Evolutionary conservation across 2,113 vertebrate genomes (phyloP).

Genomic region (Mugil cephalus): DNA sequence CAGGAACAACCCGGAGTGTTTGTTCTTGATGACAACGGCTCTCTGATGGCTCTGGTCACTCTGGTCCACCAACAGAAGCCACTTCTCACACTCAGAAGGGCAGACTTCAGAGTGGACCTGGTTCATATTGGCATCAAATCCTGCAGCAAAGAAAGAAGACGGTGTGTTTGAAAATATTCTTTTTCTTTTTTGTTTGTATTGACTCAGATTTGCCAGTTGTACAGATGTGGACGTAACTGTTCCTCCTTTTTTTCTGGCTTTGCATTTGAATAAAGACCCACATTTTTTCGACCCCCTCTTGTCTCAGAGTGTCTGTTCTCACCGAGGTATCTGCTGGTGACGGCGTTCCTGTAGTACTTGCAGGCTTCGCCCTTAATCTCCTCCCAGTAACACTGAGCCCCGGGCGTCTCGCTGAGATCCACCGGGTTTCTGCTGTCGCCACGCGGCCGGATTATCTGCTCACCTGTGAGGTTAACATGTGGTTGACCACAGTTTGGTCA

Average conservation of each 20-base stretch:
- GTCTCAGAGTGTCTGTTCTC: not conserved
- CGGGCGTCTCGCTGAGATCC: constrained; percentile 27
- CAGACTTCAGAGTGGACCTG: constrained; percentile 31
- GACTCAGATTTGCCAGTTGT: constrained; percentile 24
- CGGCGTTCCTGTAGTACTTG: constrained; percentile 55
- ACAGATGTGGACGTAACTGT: constrained; percentile 30
- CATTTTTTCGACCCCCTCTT: constrained; percentile 30
- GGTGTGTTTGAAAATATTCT: not conserved
- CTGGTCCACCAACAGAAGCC: constrained; percentile 65
- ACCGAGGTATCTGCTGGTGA: constrained; percentile 55
- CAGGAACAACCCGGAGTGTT: constrained; percentile 47
- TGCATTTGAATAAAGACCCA: constrained; percentile 70
- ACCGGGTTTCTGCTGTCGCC: constrained; percentile 41
- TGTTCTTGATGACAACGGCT: constrained; percentile 68
- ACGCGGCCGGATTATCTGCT: not conserved
- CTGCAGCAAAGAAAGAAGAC: constrained; percentile 31
- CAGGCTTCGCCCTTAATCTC: constrained; percentile 56
- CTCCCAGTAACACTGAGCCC: constrained; percentile 52
- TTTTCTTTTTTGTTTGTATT: constrained; percentile 11
- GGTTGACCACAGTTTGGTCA: not conserved
- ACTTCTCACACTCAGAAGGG: constrained; percentile 53
- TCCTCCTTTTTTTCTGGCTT: constrained; percentile 18
- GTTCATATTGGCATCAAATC: constrained; percentile 39
- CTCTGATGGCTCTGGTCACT: constrained; percentile 51
- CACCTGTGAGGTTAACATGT: constrained; percentile 21